These are phyloP conservation scores for Sylvia atricapilla DNA, from an alignment of 2,113 vertebrate genomes.

Conservation along the genomic window DNA sequence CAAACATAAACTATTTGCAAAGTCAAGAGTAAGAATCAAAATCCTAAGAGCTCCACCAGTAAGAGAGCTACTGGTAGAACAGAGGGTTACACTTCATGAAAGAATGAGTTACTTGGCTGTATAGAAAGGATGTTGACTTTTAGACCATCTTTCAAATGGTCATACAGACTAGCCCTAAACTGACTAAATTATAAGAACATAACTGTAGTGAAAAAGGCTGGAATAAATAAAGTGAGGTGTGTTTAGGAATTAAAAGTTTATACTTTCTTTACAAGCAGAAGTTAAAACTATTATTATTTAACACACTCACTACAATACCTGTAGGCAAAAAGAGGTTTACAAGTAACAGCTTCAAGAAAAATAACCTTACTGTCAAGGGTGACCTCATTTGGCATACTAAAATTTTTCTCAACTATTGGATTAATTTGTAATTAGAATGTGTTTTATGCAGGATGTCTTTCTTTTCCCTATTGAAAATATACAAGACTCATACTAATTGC, in stretches of 20 bases:
- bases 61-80: neutral
- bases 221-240: neutral
- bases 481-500: neutral
- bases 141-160: neutral
- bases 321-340: neutral
- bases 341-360: neutral
- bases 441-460: neutral
- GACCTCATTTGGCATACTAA: neutral
- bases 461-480: neutral
- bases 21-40: neutral
- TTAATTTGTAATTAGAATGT: neutral
- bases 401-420: neutral
- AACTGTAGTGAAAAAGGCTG: neutral
- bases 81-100: neutral
- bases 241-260: neutral
- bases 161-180: neutral
- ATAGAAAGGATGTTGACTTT: neutral
- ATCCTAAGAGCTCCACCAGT: neutral
- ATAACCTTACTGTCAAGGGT: neutral
- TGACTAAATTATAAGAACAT: neutral
- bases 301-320: neutral
- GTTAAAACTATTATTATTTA: neutral
- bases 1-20: neutral
- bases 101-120: neutral
- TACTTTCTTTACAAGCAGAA: neutral